Conservation (phyloP, 2,888 invertebrate species). For the Athalia cordata region DNA sequence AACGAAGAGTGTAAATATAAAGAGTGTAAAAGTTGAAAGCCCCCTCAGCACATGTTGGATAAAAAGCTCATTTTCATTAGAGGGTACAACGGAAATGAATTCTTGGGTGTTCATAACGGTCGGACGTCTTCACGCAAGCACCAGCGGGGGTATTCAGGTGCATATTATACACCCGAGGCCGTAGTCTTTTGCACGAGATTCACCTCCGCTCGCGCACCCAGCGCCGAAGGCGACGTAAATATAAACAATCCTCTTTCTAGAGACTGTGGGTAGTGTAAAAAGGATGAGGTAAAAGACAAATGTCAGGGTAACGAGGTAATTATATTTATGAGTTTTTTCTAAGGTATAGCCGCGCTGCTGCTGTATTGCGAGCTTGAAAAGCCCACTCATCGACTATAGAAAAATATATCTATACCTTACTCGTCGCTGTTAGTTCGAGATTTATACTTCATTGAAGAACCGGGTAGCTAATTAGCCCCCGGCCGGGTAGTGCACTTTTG, state of each 20-base stretch:
- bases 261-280: neutral
- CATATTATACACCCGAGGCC: conserved; percentile 32
- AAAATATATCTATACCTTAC: neutral
- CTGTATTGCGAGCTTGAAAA: neutral
- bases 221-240: conserved; percentile 30
- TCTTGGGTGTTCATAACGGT: conserved; percentile 33
- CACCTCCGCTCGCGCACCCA: conserved; percentile 31
- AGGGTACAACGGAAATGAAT: conserved; percentile 39
- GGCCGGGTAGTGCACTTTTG: neutral
- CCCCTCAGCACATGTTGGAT: neutral
- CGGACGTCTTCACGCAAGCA: conserved; percentile 34
- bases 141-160: conserved; percentile 34
- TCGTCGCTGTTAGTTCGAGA: conserved; percentile 6
- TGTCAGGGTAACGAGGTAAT: conserved; percentile 35
- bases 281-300: conserved; percentile 17
- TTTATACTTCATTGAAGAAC: conserved; percentile 16
- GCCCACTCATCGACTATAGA: conserved; percentile 12
- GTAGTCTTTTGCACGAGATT: conserved; percentile 40
- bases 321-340: conserved; percentile 36
- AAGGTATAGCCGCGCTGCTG: neutral
- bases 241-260: conserved; percentile 38
- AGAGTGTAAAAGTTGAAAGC: neutral
- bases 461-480: conserved; percentile 10
- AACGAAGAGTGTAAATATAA: neutral
- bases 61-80: conserved; percentile 39